Evolutionary conservation across 2,797 vertebrate genomes (phyloP).

Genomic region (Sebastes dallii): DNA sequence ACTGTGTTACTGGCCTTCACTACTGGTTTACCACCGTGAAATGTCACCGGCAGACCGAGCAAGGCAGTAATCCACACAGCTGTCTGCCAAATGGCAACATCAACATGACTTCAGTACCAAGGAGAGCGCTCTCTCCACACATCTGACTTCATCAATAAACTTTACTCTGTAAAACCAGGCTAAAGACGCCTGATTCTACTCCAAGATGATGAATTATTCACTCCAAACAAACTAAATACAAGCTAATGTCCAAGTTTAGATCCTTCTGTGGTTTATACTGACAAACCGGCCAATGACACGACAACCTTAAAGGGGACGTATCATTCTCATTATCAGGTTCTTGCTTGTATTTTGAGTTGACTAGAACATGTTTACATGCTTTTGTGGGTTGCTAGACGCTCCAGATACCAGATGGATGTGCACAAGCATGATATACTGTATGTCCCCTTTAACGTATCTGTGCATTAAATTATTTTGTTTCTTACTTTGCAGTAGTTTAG

Average conservation of each 20-base stretch:
- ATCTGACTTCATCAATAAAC: neutral
- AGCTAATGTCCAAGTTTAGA: neutral
- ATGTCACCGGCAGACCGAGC: neutral
- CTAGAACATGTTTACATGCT: too few species aligned
- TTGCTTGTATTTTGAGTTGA: too few species aligned
- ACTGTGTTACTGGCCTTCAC: neutral
- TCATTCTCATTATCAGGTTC: accelerated
- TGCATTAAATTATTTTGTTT: too few species aligned
- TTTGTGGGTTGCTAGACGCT: too few species aligned
- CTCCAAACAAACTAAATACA: neutral
- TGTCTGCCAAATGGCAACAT: neutral
- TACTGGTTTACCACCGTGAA: neutral
- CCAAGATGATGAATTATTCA: neutral
- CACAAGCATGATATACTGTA: too few species aligned
- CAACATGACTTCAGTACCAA: neutral
- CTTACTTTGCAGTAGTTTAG: too few species aligned
- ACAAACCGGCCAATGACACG: neutral
- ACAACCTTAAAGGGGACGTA: too few species aligned
- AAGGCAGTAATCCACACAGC: neutral
- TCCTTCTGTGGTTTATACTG: neutral
- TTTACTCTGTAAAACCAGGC: neutral
- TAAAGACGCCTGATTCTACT: neutral
- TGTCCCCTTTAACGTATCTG: too few species aligned
- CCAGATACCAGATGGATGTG: too few species aligned
- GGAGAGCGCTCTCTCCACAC: neutral